These are phyloP conservation scores for Phaethon lepturus DNA, from an alignment of 2,113 vertebrate genomes.

Conservation along the genomic window DNA sequence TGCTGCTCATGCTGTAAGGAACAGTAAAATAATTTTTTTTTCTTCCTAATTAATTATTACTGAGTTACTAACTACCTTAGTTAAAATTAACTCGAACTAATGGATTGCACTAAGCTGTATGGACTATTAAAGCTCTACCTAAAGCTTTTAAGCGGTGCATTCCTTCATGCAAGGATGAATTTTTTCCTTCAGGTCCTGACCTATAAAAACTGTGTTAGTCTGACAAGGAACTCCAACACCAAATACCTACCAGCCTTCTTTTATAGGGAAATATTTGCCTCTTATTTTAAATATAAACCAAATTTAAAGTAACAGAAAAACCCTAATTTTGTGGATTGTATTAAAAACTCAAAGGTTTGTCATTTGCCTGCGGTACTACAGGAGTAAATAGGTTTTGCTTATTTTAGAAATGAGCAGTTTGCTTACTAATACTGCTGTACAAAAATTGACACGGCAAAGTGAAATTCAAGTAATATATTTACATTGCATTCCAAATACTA, in stretches of 20 bases:
- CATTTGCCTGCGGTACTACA: not conserved
- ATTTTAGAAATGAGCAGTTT: not conserved
- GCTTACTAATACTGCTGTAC: not conserved
- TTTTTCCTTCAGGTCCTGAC: not conserved
- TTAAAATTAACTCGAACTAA: conserved; percentile 34
- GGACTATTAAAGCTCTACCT: not conserved
- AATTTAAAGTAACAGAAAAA: not conserved
- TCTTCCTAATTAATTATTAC: not conserved
- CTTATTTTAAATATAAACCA: not conserved
- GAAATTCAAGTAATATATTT: not conserved
- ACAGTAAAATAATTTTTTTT: not conserved
- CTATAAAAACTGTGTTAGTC: not conserved
- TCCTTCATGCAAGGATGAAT: not conserved
- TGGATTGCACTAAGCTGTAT: not conserved
- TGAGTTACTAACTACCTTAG: not conserved
- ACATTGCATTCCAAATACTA: not conserved
- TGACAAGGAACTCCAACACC: not conserved
- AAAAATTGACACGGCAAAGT: not conserved
- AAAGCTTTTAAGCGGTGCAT: conserved; percentile 17
- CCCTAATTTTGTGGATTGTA: not conserved
- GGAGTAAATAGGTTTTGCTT: not conserved
- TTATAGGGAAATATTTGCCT: not conserved
- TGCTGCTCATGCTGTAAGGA: not conserved
- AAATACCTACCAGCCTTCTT: not conserved
- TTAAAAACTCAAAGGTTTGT: not conserved